Base-by-base conservation (phyloP, 1,140 invertebrate species). In the Caenorhabditis brenneri region DNA sequence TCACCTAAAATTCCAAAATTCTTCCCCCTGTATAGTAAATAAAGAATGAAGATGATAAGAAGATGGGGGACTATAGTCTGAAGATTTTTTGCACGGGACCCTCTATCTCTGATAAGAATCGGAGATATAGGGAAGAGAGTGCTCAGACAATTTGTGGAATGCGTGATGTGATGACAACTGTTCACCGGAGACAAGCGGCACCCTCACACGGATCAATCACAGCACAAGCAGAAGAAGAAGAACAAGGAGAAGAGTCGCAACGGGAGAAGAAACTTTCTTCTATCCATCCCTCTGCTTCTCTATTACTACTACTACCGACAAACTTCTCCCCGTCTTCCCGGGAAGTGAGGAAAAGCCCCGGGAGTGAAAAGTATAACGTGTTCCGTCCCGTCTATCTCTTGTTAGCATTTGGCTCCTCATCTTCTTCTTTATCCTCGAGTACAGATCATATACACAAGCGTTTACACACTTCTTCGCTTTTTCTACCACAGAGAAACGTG, bases 161-260 rank as follows among this genome's bases (percentile, higher is more conserved):
- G 65, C 65, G 65, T 74, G 65, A 74, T 74, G 65, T 74, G 65
- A 74, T 74, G 65, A 74, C 65, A 74, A 74, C 65, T 74, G 65
- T 74, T 74, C 58, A 27, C 29, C 6, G n/a, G 19, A 65, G 58
- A 65, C 65, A 74, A 74, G 36, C 65, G 65, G 65, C 65, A 74
- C 65, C 65, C 65, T 74, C 46, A 83, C 39, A 33, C 39, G 81
- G 74, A 55, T 51, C 46, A 49, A 49, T 49, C 42, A 74, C 55
- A 46, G 39, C 39, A 22, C 39, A 24, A 22, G 55, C 49, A 39
- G 16, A 83, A 48, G 49, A 65, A 83, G 81, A 27, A 31, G n/a
- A 74, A 46, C 42, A 74, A 33, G 39, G 31, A 69, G 7, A 51
- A n/a, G 22, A 55, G n/a, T 22, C 46, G 12, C 81, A 48, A 42